phyloP scores from a whole-genome alignment of 2,797 vertebrate species.

The Limnodromus scolopaceus region DNA sequence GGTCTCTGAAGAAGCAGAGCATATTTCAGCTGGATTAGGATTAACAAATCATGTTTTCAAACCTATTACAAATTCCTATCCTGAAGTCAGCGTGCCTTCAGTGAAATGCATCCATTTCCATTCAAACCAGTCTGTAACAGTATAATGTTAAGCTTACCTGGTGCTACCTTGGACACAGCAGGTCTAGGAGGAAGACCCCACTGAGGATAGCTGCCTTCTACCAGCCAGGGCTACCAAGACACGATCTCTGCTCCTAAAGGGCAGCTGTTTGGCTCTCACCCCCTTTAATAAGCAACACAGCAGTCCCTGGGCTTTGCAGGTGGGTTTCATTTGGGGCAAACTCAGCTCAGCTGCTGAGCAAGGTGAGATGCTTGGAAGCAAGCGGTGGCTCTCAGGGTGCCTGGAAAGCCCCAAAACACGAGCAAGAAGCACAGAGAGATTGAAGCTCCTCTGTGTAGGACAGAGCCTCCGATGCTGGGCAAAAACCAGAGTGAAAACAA shows the following conservation, averaged over 20 bases:
- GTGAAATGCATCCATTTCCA: neutral
- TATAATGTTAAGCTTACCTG: neutral
- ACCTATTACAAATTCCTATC: rapidly evolving
- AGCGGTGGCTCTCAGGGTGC: neutral
- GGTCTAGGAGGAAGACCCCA: rapidly evolving
- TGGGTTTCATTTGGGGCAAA: neutral
- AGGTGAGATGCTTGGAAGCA: neutral
- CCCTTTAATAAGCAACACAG: neutral
- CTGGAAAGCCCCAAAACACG: neutral
- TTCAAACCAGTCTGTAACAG: rapidly evolving
- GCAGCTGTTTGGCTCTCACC: neutral
- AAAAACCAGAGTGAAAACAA: neutral
- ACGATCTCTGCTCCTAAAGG: rapidly evolving
- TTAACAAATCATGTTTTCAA: neutral
- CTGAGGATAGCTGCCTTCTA: neutral
- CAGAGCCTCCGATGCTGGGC: rapidly evolving
- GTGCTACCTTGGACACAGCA: rapidly evolving
- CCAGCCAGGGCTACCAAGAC: neutral
- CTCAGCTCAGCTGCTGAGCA: neutral
- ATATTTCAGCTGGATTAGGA: neutral
- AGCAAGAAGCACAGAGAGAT: neutral
- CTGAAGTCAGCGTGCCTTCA: neutral
- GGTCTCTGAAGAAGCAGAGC: neutral
- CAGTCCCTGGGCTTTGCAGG: neutral
- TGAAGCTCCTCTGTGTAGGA: neutral